Evolutionary conservation across 2,888 invertebrate species (phyloP).

Genomic region (Spicauda simplicius): DNA sequence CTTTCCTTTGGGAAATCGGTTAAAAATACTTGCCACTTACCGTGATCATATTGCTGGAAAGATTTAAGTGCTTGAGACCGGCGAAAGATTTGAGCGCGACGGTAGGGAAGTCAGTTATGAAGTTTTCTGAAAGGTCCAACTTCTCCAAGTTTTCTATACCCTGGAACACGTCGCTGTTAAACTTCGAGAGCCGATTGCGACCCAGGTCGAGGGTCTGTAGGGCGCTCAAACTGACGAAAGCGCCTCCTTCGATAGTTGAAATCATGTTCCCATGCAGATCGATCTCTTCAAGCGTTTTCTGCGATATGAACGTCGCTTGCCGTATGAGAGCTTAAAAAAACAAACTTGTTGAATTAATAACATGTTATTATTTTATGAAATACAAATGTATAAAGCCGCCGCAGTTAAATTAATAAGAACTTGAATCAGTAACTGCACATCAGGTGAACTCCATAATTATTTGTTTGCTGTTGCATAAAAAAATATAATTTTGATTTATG

Average conservation of each 20-base stretch:
- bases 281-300: conserved; percentile 89
- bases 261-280: conserved; percentile 93
- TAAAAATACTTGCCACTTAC: conserved; percentile 70
- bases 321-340: conserved; percentile 87
- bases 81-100: conserved; percentile 89
- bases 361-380: too few relatives aligned
- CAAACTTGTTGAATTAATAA: too few relatives aligned
- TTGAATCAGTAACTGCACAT: too few relatives aligned
- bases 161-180: conserved; percentile 94
- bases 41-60: conserved; percentile 94
- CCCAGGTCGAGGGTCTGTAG: conserved; percentile 89
- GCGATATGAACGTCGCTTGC: conserved; percentile 88
- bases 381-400: too few relatives aligned
- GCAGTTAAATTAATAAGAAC: too few relatives aligned
- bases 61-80: conserved; percentile 89
- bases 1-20: too few relatives aligned
- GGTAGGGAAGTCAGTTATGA: conserved; percentile 92
- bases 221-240: conserved; percentile 88
- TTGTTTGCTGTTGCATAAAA: too few relatives aligned
- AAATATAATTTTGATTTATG: too few relatives aligned
- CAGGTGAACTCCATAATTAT: too few relatives aligned
- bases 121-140: conserved; percentile 94
- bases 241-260: conserved; percentile 89
- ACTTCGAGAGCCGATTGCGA: conserved; percentile 90
- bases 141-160: conserved; percentile 90